Percentiles rank a stretch among this genome's conserved stretches.
Evolutionary conservation across 2,888 invertebrate genomes (phyloP).

Genomic region (Caenorhabditis sinica): DNA sequence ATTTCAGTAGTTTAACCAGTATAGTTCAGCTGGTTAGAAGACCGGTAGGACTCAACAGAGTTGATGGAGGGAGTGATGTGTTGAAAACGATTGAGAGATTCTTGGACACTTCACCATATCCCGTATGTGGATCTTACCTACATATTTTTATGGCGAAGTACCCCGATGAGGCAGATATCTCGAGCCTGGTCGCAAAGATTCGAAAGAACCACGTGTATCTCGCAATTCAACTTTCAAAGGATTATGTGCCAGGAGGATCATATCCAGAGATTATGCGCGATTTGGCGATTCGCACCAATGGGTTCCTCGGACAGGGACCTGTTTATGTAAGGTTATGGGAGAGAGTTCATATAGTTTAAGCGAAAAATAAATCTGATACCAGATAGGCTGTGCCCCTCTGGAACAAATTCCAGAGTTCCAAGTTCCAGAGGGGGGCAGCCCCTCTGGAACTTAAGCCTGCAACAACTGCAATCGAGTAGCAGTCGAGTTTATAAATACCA

Average conservation of each 20-base stretch:
- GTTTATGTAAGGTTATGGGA: too few relatives aligned
- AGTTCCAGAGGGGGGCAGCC: too few relatives aligned
- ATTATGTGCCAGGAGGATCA: neutral
- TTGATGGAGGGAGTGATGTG: neutral
- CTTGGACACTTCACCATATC: neutral
- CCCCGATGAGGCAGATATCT: neutral
- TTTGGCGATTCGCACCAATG: neutral
- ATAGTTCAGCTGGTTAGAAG: neutral
- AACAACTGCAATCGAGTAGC: too few relatives aligned
- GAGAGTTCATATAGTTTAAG: too few relatives aligned
- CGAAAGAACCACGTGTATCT: neutral
- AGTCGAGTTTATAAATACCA: too few relatives aligned
- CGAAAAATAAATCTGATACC: too few relatives aligned
- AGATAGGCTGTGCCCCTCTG: too few relatives aligned
- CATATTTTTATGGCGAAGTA: neutral
- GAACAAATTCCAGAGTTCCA: too few relatives aligned
- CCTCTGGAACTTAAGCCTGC: too few relatives aligned
- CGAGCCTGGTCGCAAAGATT: neutral
- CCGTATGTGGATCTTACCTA: neutral
- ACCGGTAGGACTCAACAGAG: neutral
- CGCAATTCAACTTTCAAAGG: neutral
- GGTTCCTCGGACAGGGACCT: neutral
- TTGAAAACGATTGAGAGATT: neutral
- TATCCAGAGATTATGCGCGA: conserved; percentile 5
- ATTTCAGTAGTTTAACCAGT: too few relatives aligned